A percentile compares a stretch with the other conserved stretches of the same genome.
These are phyloP conservation scores for Strigamia maritima DNA, from an alignment of 2,888 invertebrate genomes.

Conservation along the genomic window DNA sequence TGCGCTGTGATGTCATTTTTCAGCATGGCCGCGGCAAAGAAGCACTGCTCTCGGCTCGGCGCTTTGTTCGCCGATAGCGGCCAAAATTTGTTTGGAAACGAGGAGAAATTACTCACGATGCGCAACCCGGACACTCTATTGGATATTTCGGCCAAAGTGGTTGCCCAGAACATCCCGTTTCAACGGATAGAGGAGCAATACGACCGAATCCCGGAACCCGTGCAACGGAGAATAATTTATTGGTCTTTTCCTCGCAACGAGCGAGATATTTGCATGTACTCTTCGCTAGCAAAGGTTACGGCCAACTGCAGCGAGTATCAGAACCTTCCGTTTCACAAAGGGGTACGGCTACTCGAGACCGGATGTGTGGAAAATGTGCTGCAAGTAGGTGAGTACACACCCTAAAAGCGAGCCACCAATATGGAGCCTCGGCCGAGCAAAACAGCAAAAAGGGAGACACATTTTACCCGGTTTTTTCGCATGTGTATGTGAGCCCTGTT, in stretches of 20 bases:
- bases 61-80: conserved; percentile 43
- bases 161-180: conserved; percentile 79
- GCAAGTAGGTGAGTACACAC: conserved; percentile 73
- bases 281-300: conserved; percentile 65
- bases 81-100: conserved; percentile 35
- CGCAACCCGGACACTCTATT: conserved; percentile 66
- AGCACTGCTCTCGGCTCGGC: conserved; percentile 45
- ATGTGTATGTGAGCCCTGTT: no score
- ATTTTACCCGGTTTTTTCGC: not conserved
- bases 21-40: conserved; percentile 46
- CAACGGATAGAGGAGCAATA: conserved; percentile 82
- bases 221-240: conserved; percentile 79
- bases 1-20: conserved; percentile 36
- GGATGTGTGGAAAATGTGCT: conserved; percentile 80
- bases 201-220: conserved; percentile 82
- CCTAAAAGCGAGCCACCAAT: not conserved
- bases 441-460: not conserved
- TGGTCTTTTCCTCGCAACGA: conserved; percentile 87
- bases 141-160: conserved; percentile 77
- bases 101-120: conserved; percentile 38
- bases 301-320: conserved; percentile 63
- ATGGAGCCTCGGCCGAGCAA: not conserved
- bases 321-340: conserved; percentile 80
- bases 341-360: conserved; percentile 75
- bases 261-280: conserved; percentile 85